These are phyloP conservation scores for Hemibagrus guttatus DNA, from an alignment of 2,797 vertebrate species.

Conservation along the genomic window DNA sequence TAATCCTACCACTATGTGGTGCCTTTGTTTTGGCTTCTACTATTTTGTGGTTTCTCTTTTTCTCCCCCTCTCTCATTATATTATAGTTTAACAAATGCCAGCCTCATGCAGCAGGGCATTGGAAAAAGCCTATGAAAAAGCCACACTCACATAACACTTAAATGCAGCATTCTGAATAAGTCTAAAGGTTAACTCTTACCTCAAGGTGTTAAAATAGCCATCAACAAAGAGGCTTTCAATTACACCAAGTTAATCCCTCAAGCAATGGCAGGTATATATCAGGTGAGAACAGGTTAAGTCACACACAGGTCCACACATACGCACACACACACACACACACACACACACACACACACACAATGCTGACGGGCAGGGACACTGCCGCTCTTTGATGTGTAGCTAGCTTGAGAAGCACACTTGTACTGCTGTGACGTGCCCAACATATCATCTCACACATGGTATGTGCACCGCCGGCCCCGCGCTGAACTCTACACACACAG, in stretches of 20 bases:
- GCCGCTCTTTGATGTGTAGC: conserved; percentile 66
- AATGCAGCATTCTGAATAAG: conserved; percentile 47
- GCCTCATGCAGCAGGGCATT: conserved; percentile 36
- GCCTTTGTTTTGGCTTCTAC: conserved; percentile 40
- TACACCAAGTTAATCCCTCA: conserved; percentile 59
- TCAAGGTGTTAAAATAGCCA: conserved; percentile 58
- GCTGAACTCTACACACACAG: conserved; percentile 20
- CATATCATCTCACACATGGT: conserved; percentile 65
- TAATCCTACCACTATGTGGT: conserved; percentile 32
- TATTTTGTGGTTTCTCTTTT: conserved; percentile 43
- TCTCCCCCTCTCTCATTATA: conserved; percentile 48
- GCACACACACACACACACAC: conserved; percentile 54
- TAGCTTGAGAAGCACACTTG: conserved; percentile 64
- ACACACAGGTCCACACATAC: conserved; percentile 50
- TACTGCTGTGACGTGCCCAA: conserved; percentile 58
- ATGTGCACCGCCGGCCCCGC: conserved; percentile 45
- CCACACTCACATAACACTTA: conserved; percentile 30
- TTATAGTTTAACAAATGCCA: conserved; percentile 52
- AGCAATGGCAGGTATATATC: conserved; percentile 65
- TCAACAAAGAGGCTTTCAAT: conserved; percentile 56
- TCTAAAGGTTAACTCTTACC: conserved; percentile 58
- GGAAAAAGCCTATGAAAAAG: conserved; percentile 35
- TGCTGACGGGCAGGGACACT: conserved; percentile 43
- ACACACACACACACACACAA: conserved; percentile 39
- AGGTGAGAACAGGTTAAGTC: conserved; percentile 71